phyloP scores from a whole-genome alignment of 92 coral and sea anemone species.

The Porites rus region DNA sequence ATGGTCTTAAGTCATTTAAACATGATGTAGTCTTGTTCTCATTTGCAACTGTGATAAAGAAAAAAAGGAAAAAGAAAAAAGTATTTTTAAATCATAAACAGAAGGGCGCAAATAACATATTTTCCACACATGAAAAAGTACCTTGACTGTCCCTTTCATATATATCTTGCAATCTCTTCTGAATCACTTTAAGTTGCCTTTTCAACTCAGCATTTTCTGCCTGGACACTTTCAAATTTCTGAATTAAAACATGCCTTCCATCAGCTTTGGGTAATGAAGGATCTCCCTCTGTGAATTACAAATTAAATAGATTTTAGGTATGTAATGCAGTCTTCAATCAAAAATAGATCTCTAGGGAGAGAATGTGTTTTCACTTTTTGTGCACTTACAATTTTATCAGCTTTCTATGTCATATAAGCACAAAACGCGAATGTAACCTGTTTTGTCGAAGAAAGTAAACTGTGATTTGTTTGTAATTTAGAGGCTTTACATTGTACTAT shows the following conservation, averaged over 20 bases:
- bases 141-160: slow-evolving; percentile 53
- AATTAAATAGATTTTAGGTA: neutral
- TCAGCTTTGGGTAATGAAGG: slow-evolving; percentile 4
- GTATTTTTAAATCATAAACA: neutral
- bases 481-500: too few species aligned
- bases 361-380: too few species aligned
- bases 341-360: too few species aligned
- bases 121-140: neutral
- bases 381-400: too few species aligned
- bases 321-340: too few species aligned
- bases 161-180: slow-evolving; percentile 64
- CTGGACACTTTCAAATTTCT: slow-evolving; percentile 28
- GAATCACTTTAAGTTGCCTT: slow-evolving; percentile 58
- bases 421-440: too few species aligned
- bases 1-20: slow-evolving; percentile 29
- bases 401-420: too few species aligned
- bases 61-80: neutral
- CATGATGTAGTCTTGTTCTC: slow-evolving; percentile 54
- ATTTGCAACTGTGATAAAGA: slow-evolving; percentile 4
- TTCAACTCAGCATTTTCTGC: slow-evolving; percentile 54
- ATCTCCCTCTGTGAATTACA: neutral
- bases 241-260: slow-evolving; percentile 15
- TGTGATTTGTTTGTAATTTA: too few species aligned
- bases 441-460: too few species aligned
- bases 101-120: neutral